Evolutionary conservation across 2,888 invertebrate species (phyloP), one percentile per base, ranked within the genome.

Genomic region (Candidula unifasciata): DNA sequence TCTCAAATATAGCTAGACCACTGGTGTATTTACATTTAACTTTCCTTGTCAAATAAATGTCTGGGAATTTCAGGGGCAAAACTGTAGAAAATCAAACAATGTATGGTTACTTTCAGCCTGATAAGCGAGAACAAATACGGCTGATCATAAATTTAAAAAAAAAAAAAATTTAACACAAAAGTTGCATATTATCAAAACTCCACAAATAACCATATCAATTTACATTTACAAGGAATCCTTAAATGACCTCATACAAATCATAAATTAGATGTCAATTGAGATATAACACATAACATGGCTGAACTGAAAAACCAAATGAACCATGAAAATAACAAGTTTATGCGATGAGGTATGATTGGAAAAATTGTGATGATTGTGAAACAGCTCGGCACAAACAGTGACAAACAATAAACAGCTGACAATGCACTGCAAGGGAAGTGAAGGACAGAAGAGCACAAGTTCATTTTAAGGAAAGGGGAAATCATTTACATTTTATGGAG

Each of bases 171-270:
- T 21, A 66, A 44, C 68, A 69, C 16, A 69, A 27, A n/a, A 52
- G 30, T 80, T 80, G 80, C 80, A 80, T 80, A 80, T 80, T 80
- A 80, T 44, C 57, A 80, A 80, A 27, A 52, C 68, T 80, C 69
- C 80, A 80, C 80, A 80, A 24, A 54, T 35, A 57, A 80, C 52
- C 37, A 80, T 37, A 71, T 68, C 30, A 18, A 54, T 30, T n/a
- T 27, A 35, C 54, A n/a, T 54, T 71, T 71, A 80, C 80, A 80
- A 54, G 71, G 35, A 71, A 69, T 71, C 57, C 27, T 80, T 21
- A 80, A 69, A 52, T 33, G 66, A 44, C 52, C 71, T 71, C 57
- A 71, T 52, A 54, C n/a, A 71, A 80, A 71, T 54, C n/a, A 80
- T 80, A 80, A 71, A 80, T 80, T 80, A 80, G 30, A 18, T 66